Percentiles rank a stretch among this genome's conserved stretches.
These are phyloP conservation scores for Zeus faber DNA, from an alignment of 2,113 vertebrate genomes.

Conservation along the genomic window DNA sequence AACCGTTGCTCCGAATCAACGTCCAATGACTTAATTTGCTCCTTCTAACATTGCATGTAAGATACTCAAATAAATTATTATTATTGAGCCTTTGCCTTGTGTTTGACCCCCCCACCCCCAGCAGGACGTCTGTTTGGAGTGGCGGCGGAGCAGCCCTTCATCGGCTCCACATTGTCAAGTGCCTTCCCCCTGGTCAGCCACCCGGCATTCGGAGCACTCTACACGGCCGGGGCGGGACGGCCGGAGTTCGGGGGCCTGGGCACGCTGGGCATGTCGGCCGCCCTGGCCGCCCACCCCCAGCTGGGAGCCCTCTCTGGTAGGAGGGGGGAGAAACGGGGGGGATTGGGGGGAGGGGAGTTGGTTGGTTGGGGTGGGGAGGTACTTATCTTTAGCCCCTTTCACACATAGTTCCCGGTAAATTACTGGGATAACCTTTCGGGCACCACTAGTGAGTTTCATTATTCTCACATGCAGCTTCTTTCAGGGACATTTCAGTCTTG, in stretches of 20 bases:
- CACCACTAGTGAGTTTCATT: too few species aligned
- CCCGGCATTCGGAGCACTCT: constrained; percentile 83
- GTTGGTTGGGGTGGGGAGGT: background rate
- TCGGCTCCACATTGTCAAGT: constrained; percentile 86
- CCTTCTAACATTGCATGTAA: too few species aligned
- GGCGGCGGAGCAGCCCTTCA: constrained; percentile 85
- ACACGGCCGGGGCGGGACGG: constrained; percentile 80
- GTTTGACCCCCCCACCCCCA: constrained; percentile 13
- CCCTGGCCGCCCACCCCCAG: constrained; percentile 86
- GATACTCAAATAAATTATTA: too few species aligned
- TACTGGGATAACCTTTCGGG: too few species aligned
- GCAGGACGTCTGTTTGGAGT: constrained; percentile 86
- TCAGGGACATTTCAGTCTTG: too few species aligned
- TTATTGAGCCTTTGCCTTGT: too few species aligned
- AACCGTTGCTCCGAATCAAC: too few species aligned
- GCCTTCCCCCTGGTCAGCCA: constrained; percentile 90
- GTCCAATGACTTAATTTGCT: too few species aligned
- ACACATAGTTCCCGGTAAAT: too few species aligned
- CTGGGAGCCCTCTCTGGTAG: constrained; percentile 88
- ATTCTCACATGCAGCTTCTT: too few species aligned
- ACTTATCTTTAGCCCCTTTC: too few species aligned
- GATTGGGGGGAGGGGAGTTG: background rate
- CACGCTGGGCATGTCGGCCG: constrained; percentile 86
- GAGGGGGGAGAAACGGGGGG: background rate
- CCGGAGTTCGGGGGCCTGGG: constrained; percentile 90